Conservation (phyloP, 1,140 invertebrate species). For the Pinna nobilis region DNA sequence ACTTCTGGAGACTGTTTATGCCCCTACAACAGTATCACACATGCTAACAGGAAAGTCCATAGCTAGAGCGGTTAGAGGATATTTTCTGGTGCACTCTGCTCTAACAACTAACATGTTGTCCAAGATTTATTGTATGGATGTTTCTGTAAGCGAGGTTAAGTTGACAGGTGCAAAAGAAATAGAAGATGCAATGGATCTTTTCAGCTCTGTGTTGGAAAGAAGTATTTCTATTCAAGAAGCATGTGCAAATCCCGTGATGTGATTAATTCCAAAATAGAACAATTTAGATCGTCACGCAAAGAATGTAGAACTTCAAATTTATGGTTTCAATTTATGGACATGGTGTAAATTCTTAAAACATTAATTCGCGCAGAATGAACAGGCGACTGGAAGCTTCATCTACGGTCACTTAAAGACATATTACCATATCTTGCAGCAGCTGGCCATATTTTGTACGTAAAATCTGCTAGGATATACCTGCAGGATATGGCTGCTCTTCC, state of each 20-base stretch:
- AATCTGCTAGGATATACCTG: conserved; percentile 74
- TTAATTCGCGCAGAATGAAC: conserved; percentile 53
- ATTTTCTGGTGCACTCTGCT: conserved; percentile 60
- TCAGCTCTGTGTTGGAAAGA: too few species aligned
- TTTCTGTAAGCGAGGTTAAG: background rate
- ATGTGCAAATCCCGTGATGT: background rate
- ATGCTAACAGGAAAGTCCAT: conserved; percentile 71
- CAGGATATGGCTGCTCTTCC: conserved; percentile 71
- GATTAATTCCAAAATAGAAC: background rate
- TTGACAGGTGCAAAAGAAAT: too few species aligned
- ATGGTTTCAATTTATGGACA: conserved; percentile 48
- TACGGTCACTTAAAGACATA: conserved; percentile 61
- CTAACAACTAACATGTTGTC: background rate
- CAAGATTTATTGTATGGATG: background rate
- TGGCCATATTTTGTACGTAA: conserved; percentile 75
- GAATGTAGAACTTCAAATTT: conserved; percentile 19
- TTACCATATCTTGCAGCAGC: conserved; percentile 72
- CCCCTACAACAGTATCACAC: conserved; percentile 59
- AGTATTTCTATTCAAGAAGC: background rate
- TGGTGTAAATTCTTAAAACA: conserved; percentile 39
- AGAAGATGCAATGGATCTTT: background rate
- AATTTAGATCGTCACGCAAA: background rate
- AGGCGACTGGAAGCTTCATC: conserved; percentile 45
- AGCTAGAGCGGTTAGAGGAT: conserved; percentile 68
- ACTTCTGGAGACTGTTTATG: conserved; percentile 45